Evolutionary conservation across 2,888 invertebrate genomes (phyloP).

Genomic region (Limnephilus lunatus): DNA sequence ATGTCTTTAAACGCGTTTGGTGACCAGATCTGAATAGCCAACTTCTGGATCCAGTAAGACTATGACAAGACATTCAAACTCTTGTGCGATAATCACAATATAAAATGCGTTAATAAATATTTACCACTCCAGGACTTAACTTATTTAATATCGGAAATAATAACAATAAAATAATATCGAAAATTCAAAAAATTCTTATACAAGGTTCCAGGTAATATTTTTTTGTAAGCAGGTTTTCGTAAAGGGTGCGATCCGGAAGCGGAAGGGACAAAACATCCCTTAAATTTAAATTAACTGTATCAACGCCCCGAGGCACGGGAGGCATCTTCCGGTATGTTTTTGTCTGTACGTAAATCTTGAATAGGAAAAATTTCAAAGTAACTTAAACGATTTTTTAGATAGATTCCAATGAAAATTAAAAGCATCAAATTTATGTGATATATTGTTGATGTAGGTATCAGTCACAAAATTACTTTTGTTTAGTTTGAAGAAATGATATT

Average conservation of each 20-base stretch:
- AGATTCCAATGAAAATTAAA: background rate
- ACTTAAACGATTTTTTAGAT: background rate
- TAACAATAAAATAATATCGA: too few relatives aligned
- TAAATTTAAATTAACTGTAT: constrained; percentile 18
- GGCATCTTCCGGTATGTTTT: background rate
- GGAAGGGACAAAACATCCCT: background rate
- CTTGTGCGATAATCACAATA: background rate
- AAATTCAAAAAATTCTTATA: too few relatives aligned
- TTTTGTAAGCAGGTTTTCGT: background rate
- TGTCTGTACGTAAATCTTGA: too few relatives aligned
- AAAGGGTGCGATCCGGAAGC: background rate
- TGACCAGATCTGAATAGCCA: background rate
- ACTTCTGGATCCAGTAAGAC: too few relatives aligned
- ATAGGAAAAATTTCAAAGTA: background rate
- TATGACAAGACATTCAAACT: too few relatives aligned
- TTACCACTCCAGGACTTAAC: background rate
- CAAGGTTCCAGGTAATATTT: background rate
- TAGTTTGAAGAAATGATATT: too few relatives aligned
- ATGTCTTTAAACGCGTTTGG: background rate
- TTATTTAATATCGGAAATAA: background rate
- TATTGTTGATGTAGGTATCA: too few relatives aligned
- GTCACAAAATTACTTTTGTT: too few relatives aligned
- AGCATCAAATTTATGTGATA: too few relatives aligned
- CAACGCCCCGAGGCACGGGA: background rate
- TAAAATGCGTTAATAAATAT: background rate